Evolutionary conservation across 2,797 vertebrate species (phyloP).

Genomic region (Propithecus perrieri): DNA sequence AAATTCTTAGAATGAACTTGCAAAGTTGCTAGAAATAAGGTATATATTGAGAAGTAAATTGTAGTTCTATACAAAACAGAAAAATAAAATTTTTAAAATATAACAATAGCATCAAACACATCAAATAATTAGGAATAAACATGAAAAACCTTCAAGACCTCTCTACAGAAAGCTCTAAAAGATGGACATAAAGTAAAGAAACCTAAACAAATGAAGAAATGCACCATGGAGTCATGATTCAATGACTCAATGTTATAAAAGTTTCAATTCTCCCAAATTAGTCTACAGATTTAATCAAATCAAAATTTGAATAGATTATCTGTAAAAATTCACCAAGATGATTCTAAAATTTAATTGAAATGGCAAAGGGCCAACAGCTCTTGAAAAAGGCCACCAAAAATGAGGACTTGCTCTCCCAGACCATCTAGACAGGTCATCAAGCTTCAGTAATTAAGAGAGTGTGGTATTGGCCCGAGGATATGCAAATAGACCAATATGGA

Average conservation of each 20-base stretch:
- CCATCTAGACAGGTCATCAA: not conserved
- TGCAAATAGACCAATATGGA: not conserved
- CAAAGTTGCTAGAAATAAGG: not conserved
- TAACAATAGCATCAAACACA: not conserved
- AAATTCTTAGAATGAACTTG: not conserved
- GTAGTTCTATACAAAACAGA: not conserved
- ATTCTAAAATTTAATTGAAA: not conserved
- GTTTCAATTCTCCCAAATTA: not conserved
- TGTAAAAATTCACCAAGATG: not conserved
- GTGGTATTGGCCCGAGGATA: not conserved
- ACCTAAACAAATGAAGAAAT: not conserved
- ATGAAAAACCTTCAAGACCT: not conserved
- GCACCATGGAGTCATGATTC: not conserved
- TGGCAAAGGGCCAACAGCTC: not conserved
- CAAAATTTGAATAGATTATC: not conserved
- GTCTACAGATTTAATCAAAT: not conserved
- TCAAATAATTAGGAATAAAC: not conserved
- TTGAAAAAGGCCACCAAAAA: not conserved
- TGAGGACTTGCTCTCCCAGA: not conserved
- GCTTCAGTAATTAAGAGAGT: not conserved
- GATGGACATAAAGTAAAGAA: not conserved
- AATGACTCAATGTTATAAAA: not conserved
- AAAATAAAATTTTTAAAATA: not conserved
- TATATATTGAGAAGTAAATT: not conserved
- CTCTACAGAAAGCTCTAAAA: not conserved